A percentile compares a stretch with the other conserved stretches of the same genome.
These are phyloP conservation scores for Drosophila pachea DNA, from an alignment of 1,140 invertebrate genomes.

Conservation along the genomic window DNA sequence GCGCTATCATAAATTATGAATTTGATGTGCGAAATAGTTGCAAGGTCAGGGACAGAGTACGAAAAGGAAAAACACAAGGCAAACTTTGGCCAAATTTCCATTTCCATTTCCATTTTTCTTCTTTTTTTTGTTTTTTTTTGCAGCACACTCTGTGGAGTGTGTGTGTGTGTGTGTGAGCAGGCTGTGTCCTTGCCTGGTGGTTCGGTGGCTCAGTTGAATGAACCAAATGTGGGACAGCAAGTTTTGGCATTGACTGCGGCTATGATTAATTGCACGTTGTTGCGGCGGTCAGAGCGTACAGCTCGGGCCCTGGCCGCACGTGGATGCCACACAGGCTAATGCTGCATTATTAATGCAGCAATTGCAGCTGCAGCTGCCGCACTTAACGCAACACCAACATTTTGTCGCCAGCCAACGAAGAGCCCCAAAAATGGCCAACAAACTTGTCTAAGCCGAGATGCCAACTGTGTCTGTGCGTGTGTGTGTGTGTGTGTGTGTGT, in stretches of 20 bases:
- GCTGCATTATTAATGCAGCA: constrained; percentile 73
- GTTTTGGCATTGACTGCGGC: constrained; percentile 34
- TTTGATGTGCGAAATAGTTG: constrained; percentile 71
- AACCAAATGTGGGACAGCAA: constrained; percentile 41
- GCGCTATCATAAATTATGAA: constrained; percentile 64
- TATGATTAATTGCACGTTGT: constrained; percentile 73
- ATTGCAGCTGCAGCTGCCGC: constrained; percentile 59
- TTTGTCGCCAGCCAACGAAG: background rate
- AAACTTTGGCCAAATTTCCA: constrained; percentile 8
- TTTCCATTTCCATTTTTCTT: background rate
- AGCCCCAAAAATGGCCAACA: constrained; percentile 22
- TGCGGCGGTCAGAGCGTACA: constrained; percentile 67
- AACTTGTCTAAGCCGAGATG: background rate
- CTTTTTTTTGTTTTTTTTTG: background rate
- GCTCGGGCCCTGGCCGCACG: constrained; percentile 36
- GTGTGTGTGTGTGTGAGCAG: too few species aligned
- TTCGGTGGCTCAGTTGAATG: background rate
- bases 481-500: constrained; percentile 6
- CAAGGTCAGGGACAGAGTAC: constrained; percentile 23
- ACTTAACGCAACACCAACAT: constrained; percentile 5
- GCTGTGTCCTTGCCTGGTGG: constrained; percentile 37
- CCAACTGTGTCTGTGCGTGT: background rate
- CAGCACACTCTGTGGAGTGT: too few species aligned
- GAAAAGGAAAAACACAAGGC: background rate
- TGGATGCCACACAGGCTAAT: constrained; percentile 39